Percentiles rank a stretch among this genome's conserved stretches.
Conservation (phyloP, 2,888 invertebrate genomes). For the Schrankia costaestrigalis region DNA sequence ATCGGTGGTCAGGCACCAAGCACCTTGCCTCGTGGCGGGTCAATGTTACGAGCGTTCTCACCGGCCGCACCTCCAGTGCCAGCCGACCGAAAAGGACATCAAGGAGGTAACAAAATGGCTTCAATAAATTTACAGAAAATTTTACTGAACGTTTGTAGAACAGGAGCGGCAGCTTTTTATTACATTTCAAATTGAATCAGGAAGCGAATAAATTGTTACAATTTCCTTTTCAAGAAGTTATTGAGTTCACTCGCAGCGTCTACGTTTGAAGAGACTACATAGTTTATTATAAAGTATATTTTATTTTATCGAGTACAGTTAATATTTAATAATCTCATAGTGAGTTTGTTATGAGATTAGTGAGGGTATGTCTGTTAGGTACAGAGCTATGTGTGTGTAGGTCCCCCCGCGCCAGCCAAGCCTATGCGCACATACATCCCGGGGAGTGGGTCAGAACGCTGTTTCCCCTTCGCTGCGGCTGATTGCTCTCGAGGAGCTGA, state of each 20-base stretch:
- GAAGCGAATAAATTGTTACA: constrained; percentile 11
- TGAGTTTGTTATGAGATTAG: background rate
- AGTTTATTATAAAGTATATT: constrained; percentile 3
- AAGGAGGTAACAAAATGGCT: constrained; percentile 46
- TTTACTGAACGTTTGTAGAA: constrained; percentile 1
- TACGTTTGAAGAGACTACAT: too few relatives aligned
- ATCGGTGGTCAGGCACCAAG: constrained; percentile 82
- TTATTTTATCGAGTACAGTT: too few relatives aligned
- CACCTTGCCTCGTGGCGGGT: constrained; percentile 84
- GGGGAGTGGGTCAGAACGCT: constrained; percentile 62
- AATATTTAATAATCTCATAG: background rate
- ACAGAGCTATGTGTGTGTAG: constrained; percentile 58
- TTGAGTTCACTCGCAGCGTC: too few relatives aligned
- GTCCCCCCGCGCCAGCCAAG: constrained; percentile 60
- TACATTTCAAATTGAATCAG: constrained; percentile 15
- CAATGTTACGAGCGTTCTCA: constrained; percentile 84
- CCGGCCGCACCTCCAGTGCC: constrained; percentile 81
- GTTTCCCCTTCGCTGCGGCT: constrained; percentile 58
- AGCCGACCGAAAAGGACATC: constrained; percentile 79
- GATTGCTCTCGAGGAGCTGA: constrained; percentile 60
- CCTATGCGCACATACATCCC: constrained; percentile 63
- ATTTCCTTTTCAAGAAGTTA: constrained; percentile 14
- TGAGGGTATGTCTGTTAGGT: constrained; percentile 26
- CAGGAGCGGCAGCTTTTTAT: constrained; percentile 9
- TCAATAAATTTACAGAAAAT: constrained; percentile 10